phyloP scores from a whole-genome alignment of 2,888 invertebrate species.

The Drosophila setosimentum region DNA sequence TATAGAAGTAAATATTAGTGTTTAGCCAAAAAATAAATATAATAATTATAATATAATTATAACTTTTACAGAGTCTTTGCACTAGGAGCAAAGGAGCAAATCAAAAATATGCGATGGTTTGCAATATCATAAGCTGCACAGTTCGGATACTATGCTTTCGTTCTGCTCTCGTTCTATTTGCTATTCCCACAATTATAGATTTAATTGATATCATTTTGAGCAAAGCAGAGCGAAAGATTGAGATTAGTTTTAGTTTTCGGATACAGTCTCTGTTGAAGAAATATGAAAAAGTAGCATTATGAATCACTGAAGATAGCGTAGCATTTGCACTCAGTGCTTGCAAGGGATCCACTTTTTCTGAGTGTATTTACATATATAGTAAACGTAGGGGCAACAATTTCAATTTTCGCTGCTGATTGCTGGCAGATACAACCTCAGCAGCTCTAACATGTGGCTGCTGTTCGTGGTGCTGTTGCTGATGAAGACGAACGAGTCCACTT shows the following conservation, averaged over 20 bases:
- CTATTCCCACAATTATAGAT: not conserved
- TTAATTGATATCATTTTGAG: not conserved
- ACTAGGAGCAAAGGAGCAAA: not conserved
- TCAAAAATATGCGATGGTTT: not conserved
- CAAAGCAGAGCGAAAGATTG: not conserved
- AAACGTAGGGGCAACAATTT: conserved; percentile 23
- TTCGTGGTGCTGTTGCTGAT: conserved; percentile 13
- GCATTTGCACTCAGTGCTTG: not conserved
- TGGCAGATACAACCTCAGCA: conserved; percentile 8
- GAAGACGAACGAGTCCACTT: conserved; percentile 49
- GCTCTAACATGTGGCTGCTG: conserved; percentile 7
- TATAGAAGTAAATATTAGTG: not conserved
- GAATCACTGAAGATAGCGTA: not conserved
- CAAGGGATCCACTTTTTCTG: not conserved
- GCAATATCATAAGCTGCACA: not conserved
- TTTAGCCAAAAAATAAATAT: not conserved
- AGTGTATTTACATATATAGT: not conserved
- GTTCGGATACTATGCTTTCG: not conserved
- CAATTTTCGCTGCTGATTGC: conserved; percentile 17
- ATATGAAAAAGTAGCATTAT: not conserved
- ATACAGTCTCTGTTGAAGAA: not conserved
- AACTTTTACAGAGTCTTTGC: too few relatives aligned
- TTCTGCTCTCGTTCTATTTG: not conserved
- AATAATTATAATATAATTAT: not conserved
- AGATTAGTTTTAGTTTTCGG: not conserved